Base-by-base conservation (phyloP, 2,888 invertebrate species). In the Nymphalis c-album region DNA sequence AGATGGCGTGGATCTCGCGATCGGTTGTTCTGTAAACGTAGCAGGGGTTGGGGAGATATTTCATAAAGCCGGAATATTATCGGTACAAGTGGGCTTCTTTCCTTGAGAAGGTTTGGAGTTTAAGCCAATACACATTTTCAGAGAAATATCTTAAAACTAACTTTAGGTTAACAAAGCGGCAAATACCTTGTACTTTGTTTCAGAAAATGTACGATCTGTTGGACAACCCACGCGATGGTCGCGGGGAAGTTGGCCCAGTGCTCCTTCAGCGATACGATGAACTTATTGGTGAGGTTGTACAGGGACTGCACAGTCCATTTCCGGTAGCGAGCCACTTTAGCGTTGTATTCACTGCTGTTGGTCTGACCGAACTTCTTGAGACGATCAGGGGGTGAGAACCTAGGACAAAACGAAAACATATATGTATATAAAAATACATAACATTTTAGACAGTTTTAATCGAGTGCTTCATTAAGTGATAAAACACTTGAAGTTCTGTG, bases 221-320 rank as follows among this genome's bases (percentile, higher is more conserved):
- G 95, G 7, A 98, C 96, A 45, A 99, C 94, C 98, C 98, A 98
- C 13, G 96, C 95, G 17, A 98, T 93, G 71, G 96, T 95, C 26
- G 96, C 95, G 0, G 99, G 99, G 87, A 99, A 98, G 81, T 97
- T 96, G 74, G 96, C 95, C 93, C 98, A 96, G 84, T 96, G 96
- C 75, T 96, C 96, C 70, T 95, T 94, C 69, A 99, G 94, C 68
- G 97, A 96, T 10, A 93, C 91, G 60, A 99, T 96, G 84, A 99
- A 98, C 77, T 95, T 93, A 82, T 94, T 95, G 0, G 97, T 95
- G 57, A 98, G 93, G 72, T 95, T 94, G 75, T 95, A 96, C 70
- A 99, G 91, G 69, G 96, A 96, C 72, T 95, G 95, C 22, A 97
- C 94, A 0, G 95, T 95, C 93, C 95, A 96, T 60, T 94, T 94